phyloP scores from a whole-genome alignment of 2,797 vertebrate genomes.

The Catostomus latipinnis region DNA sequence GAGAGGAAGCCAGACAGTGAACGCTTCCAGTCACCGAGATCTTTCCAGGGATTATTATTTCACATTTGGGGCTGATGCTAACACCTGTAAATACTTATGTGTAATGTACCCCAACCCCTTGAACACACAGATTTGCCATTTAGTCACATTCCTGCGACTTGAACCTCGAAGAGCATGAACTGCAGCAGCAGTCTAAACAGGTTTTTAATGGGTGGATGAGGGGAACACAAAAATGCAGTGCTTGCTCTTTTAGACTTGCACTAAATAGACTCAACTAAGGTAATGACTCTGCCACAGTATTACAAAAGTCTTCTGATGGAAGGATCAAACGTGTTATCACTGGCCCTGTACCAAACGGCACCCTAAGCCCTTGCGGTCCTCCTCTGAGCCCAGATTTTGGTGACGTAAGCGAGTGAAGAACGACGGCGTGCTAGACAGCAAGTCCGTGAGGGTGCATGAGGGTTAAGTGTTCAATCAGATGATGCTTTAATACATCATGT shows the following conservation, averaged over 20 bases:
- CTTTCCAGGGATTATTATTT: conserved; percentile 75
- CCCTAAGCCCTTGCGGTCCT: too few species aligned
- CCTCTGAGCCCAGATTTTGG: too few species aligned
- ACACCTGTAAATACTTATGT: conserved; percentile 83
- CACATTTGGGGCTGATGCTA: conserved; percentile 71
- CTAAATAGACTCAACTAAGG: conserved; percentile 64
- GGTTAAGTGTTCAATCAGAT: too few species aligned
- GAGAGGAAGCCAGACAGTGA: conserved; percentile 65
- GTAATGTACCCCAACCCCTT: conserved; percentile 73
- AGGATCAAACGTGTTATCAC: neutral
- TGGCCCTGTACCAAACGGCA: too few species aligned
- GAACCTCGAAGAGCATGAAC: conserved; percentile 74
- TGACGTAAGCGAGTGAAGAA: too few species aligned
- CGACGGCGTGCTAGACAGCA: too few species aligned
- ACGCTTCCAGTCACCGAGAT: conserved; percentile 66
- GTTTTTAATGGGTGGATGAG: conserved; percentile 64
- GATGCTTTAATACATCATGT: too few species aligned
- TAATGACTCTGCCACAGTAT: conserved; percentile 61
- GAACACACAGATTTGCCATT: conserved; percentile 76
- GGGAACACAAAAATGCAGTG: conserved; percentile 69
- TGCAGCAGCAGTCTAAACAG: conserved; percentile 79
- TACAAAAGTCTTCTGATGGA: conserved; percentile 39
- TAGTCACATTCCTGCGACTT: conserved; percentile 79
- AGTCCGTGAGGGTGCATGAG: too few species aligned
- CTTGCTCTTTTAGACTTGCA: conserved; percentile 69